Conservation (phyloP, 2,888 invertebrate genomes). For the Camptogramma bilineatum region DNA sequence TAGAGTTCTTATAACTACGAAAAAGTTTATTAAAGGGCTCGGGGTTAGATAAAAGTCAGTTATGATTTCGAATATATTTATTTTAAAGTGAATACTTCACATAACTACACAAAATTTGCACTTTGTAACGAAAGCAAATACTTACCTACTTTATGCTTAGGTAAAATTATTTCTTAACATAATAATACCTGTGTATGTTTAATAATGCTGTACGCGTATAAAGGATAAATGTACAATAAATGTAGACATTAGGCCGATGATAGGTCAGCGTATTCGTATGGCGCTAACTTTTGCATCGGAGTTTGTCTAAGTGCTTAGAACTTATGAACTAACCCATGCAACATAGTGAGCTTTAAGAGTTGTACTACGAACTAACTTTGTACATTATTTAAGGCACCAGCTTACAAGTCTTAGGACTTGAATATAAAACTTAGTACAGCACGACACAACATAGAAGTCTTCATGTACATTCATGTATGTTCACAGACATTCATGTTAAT, state of each 20-base stretch:
- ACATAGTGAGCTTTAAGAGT: slow-evolving; percentile 4
- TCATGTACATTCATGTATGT: background rate
- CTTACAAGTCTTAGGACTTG: slow-evolving; percentile 7
- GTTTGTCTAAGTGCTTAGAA: background rate
- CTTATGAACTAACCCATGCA: background rate
- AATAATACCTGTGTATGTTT: slow-evolving; percentile 42
- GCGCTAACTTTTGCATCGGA: background rate
- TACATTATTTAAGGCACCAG: slow-evolving; percentile 24
- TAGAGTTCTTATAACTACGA: too few species aligned
- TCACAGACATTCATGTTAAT: too few species aligned
- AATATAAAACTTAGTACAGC: background rate
- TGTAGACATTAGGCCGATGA: background rate
- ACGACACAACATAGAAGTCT: background rate
- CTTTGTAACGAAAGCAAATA: slow-evolving; percentile 42
- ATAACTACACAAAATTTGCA: slow-evolving; percentile 46
- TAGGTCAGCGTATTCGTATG: background rate
- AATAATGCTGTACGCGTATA: slow-evolving; percentile 31
- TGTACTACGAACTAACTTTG: slow-evolving; percentile 20
- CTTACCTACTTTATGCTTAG: slow-evolving; percentile 13
- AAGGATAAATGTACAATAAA: background rate
- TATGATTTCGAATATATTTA: slow-evolving; percentile 26
- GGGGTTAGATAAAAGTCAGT: background rate
- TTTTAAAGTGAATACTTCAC: slow-evolving; percentile 29
- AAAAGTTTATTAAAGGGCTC: too few species aligned
- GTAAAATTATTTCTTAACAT: slow-evolving; percentile 28